Conservation (phyloP, 2,888 invertebrate species). For the Pristionchus fissidentatus region DNA sequence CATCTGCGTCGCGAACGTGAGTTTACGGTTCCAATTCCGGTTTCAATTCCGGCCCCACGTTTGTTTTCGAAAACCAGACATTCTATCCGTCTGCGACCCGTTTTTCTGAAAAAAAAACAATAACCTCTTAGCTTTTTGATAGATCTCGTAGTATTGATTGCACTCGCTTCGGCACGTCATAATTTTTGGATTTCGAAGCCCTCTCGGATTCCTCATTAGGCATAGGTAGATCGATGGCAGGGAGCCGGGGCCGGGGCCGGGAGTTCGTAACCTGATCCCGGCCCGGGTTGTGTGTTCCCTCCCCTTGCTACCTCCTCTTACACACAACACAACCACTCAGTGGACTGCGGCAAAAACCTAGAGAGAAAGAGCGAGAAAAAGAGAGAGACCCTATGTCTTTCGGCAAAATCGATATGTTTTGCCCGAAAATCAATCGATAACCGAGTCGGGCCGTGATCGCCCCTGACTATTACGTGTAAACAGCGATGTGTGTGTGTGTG, state of each 20-base stretch:
- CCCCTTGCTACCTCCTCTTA: not conserved
- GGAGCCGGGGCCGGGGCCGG: not conserved
- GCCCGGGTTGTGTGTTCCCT: not conserved
- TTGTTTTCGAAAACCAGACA: not conserved
- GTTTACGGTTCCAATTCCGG: not conserved
- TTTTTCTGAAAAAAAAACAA: too few species aligned
- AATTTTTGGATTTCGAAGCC: not conserved
- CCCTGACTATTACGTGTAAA: too few species aligned
- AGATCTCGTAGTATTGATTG: not conserved
- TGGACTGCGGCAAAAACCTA: not conserved
- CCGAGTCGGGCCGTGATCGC: too few species aligned
- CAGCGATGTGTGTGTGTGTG: too few species aligned
- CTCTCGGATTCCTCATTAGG: not conserved
- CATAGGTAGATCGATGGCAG: not conserved
- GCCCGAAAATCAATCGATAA: not conserved
- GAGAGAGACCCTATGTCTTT: not conserved
- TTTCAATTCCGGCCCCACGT: not conserved
- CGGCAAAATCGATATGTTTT: not conserved
- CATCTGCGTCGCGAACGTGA: conserved; percentile 33
- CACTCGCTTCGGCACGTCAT: not conserved
- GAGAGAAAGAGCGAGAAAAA: not conserved
- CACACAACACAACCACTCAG: too few species aligned
- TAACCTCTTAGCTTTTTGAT: not conserved
- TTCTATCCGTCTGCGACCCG: not conserved
- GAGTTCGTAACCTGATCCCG: conserved; percentile 1